phyloP scores from a whole-genome alignment of 2,888 invertebrate genomes.

The Drosophila paranaensis region DNA sequence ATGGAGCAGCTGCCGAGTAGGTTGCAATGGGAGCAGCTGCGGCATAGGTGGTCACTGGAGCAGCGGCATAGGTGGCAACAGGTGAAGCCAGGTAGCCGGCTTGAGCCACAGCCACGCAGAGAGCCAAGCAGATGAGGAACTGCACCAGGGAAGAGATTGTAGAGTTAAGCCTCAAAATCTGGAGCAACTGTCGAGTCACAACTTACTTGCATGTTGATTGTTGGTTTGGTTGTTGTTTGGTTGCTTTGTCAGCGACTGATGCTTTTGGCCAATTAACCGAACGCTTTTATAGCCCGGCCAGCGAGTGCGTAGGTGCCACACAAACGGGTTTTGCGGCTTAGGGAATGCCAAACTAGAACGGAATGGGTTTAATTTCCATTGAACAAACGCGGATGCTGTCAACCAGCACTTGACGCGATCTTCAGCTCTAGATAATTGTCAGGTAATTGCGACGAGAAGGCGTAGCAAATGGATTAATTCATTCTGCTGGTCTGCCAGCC shows the following conservation, averaged over 20 bases:
- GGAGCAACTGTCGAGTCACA: neutral
- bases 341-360: constrained; percentile 44
- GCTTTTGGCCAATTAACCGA: constrained; percentile 38
- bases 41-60: constrained; percentile 43
- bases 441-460: constrained; percentile 31
- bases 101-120: constrained; percentile 54
- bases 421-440: constrained; percentile 25
- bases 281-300: constrained; percentile 43
- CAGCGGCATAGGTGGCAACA: constrained; percentile 45
- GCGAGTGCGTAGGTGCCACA: constrained; percentile 30
- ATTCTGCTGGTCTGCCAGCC: neutral
- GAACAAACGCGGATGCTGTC: constrained; percentile 55
- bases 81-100: constrained; percentile 55
- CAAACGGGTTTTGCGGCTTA: constrained; percentile 45
- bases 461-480: constrained; percentile 56
- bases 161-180: neutral
- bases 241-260: constrained; percentile 47
- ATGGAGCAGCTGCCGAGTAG: constrained; percentile 36
- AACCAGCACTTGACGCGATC: constrained; percentile 39
- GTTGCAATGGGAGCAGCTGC: constrained; percentile 29
- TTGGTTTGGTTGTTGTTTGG: constrained; percentile 27
- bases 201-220: constrained; percentile 56
- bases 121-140: constrained; percentile 57
- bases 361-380: constrained; percentile 26
- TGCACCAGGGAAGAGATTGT: constrained; percentile 1